Evolutionary conservation across 2,797 vertebrate species (phyloP), one percentile per base, ranked within the genome.

Genomic region (Scolopax bukidnonensis): DNA sequence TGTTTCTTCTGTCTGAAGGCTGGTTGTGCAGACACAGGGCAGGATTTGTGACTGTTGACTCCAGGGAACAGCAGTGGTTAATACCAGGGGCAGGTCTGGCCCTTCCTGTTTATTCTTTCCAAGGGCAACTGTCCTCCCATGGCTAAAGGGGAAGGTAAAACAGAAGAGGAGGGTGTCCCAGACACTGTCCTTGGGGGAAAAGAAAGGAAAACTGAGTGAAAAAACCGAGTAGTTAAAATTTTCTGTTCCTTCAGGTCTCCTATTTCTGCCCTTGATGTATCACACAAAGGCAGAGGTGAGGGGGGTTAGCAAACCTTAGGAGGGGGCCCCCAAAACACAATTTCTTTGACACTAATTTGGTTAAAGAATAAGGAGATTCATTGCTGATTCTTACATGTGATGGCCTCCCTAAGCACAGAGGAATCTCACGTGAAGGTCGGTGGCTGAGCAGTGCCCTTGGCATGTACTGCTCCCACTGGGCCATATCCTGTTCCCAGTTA

Each of bases 341-440:
- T 97, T 96, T 94, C 64, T 90, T 77, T 97, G 96, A 89, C 94
- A 94, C 54, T 95, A 87, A 96, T 95, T 85, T 70, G 12, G 20
- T 96, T 94, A 90, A 82, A 89, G 89, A 78, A 87, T 32, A 48
- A 91, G 65, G 82, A 92, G 81, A 73, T 87, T 90, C 71, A 87
- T 88, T 87, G 88, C 91, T 95, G 91, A 40, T 95, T 81, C 77
- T 69, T 68, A 54, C 43, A 5, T 11, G 76, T 76, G 50, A 64
- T 47, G 47, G 40, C 38, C 6, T 84, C n/a, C 56, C 51, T 8
- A 41, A 59, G 70, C 90, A 60, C 47, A 14, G 54, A 78, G 38
- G 68, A 92, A 68, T 59, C 65, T 79, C 74, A 10, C 5, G 0
- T 61, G 83, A 73, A 88, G 69, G 73, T 63, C 10, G 0, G 17